Evolutionary conservation across 2,797 vertebrate species (phyloP).

Genomic region (Sciurus vulgaris): DNA sequence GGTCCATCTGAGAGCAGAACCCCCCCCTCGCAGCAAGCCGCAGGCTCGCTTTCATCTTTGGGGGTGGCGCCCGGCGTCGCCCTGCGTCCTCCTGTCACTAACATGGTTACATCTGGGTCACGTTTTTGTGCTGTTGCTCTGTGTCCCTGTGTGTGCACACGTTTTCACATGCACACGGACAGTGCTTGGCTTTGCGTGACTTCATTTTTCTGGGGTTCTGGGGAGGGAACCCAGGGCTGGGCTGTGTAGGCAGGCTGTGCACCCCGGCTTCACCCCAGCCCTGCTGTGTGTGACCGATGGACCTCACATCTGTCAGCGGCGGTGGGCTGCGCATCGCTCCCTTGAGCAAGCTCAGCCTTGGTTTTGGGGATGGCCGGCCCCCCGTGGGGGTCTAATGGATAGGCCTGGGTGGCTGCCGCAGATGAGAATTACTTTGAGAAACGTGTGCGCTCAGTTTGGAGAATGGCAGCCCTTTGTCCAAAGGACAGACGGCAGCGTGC

Average conservation of each 20-base stretch:
- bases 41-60: fast-evolving
- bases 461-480: background rate
- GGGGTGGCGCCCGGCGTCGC: background rate
- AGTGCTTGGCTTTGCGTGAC: background rate
- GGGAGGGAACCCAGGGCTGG: background rate
- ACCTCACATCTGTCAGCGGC: background rate
- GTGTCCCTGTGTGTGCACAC: background rate
- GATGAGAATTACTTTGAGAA: slow-evolving; percentile 33
- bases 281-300: background rate
- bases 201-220: background rate
- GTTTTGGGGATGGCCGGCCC: background rate
- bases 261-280: background rate
- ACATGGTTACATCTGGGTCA: background rate
- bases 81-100: fast-evolving
- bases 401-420: background rate
- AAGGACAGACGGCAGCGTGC: slow-evolving; percentile 31
- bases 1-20: background rate
- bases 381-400: background rate
- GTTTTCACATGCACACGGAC: background rate
- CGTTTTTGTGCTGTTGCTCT: background rate
- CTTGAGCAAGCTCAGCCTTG: background rate
- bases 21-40: fast-evolving
- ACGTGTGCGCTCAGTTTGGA: background rate
- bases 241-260: background rate
- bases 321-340: too few species aligned